Percentiles rank a stretch among this genome's conserved stretches.
Conservation (phyloP, 2,888 invertebrate species). For the Hedya salicella region DNA sequence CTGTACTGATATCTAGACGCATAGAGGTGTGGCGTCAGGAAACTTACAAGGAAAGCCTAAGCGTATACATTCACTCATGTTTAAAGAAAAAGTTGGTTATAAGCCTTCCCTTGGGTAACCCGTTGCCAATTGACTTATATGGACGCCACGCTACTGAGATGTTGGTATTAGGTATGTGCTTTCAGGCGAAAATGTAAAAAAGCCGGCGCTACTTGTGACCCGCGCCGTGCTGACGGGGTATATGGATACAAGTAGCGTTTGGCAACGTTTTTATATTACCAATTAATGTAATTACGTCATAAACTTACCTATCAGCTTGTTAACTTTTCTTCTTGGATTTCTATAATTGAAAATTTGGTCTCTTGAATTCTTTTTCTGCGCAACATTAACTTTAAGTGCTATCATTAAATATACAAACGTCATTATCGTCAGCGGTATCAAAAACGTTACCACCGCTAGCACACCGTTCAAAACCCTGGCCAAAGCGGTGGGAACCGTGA, state of each 20-base stretch:
- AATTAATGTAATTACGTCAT: background rate
- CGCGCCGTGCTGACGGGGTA: no score
- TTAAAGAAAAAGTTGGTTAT: no score
- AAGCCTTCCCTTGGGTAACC: no score
- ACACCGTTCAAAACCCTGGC: constrained; percentile 46
- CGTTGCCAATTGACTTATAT: no score
- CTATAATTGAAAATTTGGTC: constrained; percentile 50
- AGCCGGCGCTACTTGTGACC: no score
- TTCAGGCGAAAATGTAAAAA: no score
- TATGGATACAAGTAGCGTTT: no score
- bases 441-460: constrained; percentile 48
- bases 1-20: background rate
- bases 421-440: constrained; percentile 53
- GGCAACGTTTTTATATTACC: background rate
- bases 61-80: no score
- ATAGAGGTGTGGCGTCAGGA: no score
- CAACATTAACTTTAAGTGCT: constrained; percentile 52
- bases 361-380: constrained; percentile 45
- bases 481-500: constrained; percentile 43
- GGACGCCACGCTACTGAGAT: no score
- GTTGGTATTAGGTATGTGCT: no score
- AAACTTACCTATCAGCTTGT: constrained; percentile 55
- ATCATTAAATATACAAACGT: constrained; percentile 53
- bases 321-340: constrained; percentile 52
- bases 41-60: no score